Base-by-base conservation (phyloP, 2,113 vertebrate species). In the Engystomops pustulosus region DNA sequence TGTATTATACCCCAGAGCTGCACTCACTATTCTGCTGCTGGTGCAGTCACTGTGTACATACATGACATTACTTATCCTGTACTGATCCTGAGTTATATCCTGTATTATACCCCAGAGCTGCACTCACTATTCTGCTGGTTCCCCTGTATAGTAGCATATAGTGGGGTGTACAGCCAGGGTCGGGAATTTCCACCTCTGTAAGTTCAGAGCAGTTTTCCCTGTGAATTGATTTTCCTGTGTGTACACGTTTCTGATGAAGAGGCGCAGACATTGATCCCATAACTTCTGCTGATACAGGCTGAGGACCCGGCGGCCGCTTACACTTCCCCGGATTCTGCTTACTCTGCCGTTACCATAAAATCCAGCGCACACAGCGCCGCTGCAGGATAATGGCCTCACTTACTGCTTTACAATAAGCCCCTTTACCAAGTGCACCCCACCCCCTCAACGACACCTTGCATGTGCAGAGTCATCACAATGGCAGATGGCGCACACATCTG, bases 161-260 rank as follows among this genome's bases (percentile, higher is more conserved):
- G n/a, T n/a, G n/a, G n/a, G n/a, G n/a, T n/a, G n/a, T n/a, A n/a
- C n/a, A n/a, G n/a, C n/a, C n/a, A n/a, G n/a, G n/a, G n/a, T n/a
- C n/a, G n/a, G n/a, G n/a, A n/a, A n/a, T n/a, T n/a, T 11, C 44
- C 60, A 25, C 2, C 60, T 1, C 47, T 49, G 11, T 2, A 11
- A 6, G 11, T 10, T 17, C 34, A 7, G 30, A 17, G 71, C 23
- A 32, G 44, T 23, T 36, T 5, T 75, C 9, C 58, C 2, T 75
- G 32, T 55, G 11, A 12, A 76, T 76, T 53, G 47, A 76, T 76
- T 76, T 76, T 76, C 17, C 72, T 51, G 32, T 53, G n/a, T n/a
- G n/a, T n/a, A n/a, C n/a, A n/a, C n/a, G n/a, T n/a, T n/a, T n/a
- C n/a, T n/a, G n/a, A 75, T 45, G 41, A 18, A 2, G 47, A 49